Base-by-base conservation (phyloP, 2,888 invertebrate species). In the Tridacna gigas region DNA sequence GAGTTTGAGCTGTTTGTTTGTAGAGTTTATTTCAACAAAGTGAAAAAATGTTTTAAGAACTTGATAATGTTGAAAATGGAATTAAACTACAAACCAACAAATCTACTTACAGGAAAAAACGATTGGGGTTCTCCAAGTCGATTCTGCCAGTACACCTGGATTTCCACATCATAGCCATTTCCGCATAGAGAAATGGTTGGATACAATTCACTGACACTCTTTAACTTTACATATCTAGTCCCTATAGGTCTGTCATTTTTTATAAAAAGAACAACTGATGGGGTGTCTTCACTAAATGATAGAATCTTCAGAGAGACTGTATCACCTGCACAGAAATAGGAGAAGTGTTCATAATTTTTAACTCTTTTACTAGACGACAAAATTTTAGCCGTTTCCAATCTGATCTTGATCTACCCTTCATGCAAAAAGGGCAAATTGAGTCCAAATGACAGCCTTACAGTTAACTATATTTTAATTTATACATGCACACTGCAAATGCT, bases 151-250 rank as follows among this genome's bases (percentile, higher is more conserved):
- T 85, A 91, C 12, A 94, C 90, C 63, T 91, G 89, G 4, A 94
- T 71, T 28, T 89, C 90, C n/a, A 94, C 91, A 26, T 92, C 92
- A 82, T 91, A 88, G 1, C 93, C 93, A 83, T 92, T 92, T 26
- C 91, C 91, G 90, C 92, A 93, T 74, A 94, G 69, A 7, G 93
- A 88, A 28, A 94, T 84, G 11, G 93, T 93, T 7, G 94, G 94
- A n/a, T 92, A 85, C 71, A 92, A 90, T 80, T 91, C 86, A 13
- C 71, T 75, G n/a, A 78, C 77, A 73, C 92, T 85, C 2, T 83
- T 28, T 28, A 90, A 86, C 0, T 90, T 90, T 28, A 93, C 81
- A 85, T 89, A 93, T 28, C 92, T 89, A 9, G 92, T 92, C 0
- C 93, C 94, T 48, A 94, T 86, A 20, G 93, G 91, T 15, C 80